phyloP scores from a whole-genome alignment of 2,113 vertebrate genomes.

The Rissa tridactyla region DNA sequence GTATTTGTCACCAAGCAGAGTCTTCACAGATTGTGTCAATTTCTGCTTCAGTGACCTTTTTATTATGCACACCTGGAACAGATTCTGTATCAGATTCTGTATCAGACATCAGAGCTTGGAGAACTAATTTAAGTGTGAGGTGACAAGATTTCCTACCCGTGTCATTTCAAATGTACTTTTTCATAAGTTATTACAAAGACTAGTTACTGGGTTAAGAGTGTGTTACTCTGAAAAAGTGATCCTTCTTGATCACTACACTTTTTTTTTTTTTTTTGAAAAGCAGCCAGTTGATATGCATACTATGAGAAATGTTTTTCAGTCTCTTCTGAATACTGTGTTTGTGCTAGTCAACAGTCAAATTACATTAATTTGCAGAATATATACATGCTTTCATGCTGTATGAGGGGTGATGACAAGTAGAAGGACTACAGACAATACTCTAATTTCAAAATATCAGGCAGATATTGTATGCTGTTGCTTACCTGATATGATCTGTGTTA shows the following conservation, averaged over 20 bases:
- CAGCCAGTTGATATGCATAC: neutral
- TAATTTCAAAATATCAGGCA: neutral
- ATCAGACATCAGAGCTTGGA: neutral
- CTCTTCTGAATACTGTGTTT: neutral
- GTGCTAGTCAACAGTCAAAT: neutral
- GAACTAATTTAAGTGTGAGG: neutral
- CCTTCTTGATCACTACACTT: fast-evolving
- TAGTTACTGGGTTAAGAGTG: neutral
- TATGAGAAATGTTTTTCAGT: neutral
- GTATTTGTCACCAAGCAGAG: neutral
- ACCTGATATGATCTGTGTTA: neutral
- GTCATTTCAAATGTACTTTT: neutral
- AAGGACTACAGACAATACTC: neutral
- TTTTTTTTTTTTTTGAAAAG: neutral
- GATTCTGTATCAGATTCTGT: neutral
- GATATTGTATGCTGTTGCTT: neutral
- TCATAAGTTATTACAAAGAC: neutral
- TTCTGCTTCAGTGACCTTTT: constrained; percentile 10
- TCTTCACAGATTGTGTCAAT: neutral
- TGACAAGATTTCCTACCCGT: neutral
- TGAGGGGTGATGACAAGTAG: neutral
- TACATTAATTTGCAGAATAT: neutral
- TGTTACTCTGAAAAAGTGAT: neutral
- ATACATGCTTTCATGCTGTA: neutral
- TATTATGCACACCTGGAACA: neutral